These are phyloP conservation scores for Atherinosoma microstoma DNA, from an alignment of 2,797 vertebrate genomes.

Conservation along the genomic window DNA sequence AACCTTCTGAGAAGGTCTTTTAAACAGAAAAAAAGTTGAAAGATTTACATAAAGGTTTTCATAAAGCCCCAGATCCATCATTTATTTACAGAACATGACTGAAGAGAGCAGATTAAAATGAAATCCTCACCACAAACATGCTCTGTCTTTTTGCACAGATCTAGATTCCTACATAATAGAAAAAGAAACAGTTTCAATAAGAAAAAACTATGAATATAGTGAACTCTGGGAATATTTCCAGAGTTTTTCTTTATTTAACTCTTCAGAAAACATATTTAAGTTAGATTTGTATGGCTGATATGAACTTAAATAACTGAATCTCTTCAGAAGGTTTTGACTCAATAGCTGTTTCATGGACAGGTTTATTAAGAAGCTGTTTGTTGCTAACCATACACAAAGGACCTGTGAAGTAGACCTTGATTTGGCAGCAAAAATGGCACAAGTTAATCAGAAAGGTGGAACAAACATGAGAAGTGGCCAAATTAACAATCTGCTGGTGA, in stretches of 20 bases:
- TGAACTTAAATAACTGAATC: background rate
- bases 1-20: slow-evolving; percentile 4
- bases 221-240: no score
- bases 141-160: background rate
- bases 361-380: background rate
- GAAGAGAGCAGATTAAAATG: background rate
- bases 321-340: background rate
- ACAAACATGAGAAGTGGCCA: background rate
- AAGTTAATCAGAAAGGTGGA: background rate
- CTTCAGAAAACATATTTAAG: background rate
- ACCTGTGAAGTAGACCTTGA: no score
- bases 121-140: background rate
- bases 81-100: background rate
- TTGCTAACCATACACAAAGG: background rate
- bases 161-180: background rate
- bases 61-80: background rate
- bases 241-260: background rate
- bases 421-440: background rate
- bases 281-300: background rate
- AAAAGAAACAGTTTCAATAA: background rate
- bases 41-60: background rate
- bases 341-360: background rate
- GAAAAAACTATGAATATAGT: no score
- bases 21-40: background rate
- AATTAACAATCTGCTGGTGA: background rate